phyloP scores from a whole-genome alignment of 2,113 vertebrate species.

The Rhabdornis inornatus region DNA sequence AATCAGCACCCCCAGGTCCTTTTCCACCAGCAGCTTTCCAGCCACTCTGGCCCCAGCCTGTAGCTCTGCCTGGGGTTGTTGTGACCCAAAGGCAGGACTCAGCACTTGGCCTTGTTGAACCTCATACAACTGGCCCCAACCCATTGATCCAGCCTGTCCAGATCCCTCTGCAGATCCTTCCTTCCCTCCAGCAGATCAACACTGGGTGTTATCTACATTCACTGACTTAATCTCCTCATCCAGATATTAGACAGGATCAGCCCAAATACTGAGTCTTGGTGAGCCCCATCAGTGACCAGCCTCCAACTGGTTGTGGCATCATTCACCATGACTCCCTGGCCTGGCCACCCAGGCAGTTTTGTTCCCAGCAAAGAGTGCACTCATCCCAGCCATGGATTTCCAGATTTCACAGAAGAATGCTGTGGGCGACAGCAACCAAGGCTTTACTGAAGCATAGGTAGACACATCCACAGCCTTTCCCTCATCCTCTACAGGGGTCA shows the following conservation, averaged over 20 bases:
- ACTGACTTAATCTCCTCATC: background rate
- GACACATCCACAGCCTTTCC: background rate
- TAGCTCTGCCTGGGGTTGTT: background rate
- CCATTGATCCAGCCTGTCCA: background rate
- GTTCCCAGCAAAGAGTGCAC: background rate
- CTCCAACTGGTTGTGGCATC: background rate
- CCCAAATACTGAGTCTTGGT: background rate
- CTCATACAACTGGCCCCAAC: background rate
- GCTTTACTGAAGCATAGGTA: background rate
- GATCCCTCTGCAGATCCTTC: background rate
- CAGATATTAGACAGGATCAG: background rate
- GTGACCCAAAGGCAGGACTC: rapidly evolving
- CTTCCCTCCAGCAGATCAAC: background rate
- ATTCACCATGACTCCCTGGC: background rate
- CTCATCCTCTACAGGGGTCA: background rate
- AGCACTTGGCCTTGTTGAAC: background rate
- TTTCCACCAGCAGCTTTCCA: background rate
- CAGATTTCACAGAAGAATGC: background rate
- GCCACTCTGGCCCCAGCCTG: background rate
- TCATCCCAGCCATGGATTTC: background rate
- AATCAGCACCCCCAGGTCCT: rapidly evolving
- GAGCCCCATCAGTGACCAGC: background rate
- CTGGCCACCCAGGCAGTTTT: background rate
- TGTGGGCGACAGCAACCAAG: background rate
- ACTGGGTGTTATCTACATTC: background rate